These are phyloP conservation scores for Axinella damicornis DNA, from an alignment of 37 sponge, comb jelly and placozoan genomes.

Conservation along the genomic window DNA sequence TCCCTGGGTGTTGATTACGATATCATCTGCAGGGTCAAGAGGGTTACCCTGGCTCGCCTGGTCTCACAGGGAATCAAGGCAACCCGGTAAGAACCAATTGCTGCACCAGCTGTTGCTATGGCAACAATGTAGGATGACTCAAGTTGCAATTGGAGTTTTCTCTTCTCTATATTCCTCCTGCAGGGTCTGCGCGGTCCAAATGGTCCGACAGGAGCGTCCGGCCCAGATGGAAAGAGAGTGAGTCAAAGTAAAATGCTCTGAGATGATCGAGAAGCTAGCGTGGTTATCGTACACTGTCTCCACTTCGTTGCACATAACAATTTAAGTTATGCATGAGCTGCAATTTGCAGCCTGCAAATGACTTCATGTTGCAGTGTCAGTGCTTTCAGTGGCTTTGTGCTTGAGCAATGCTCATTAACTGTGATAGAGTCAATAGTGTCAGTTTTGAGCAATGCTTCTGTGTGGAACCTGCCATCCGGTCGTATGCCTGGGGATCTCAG, in stretches of 20 bases:
- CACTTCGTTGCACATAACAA: too few species aligned
- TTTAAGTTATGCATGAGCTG: too few species aligned
- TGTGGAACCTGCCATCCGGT: too few species aligned
- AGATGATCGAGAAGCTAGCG: not conserved
- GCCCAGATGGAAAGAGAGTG: slow-evolving; percentile 65
- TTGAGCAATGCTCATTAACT: too few species aligned
- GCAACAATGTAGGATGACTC: not conserved
- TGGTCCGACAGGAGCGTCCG: slow-evolving; percentile 56
- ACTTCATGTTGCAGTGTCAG: too few species aligned
- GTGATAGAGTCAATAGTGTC: too few species aligned
- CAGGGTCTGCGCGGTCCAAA: slow-evolving; percentile 62
- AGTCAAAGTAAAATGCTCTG: not conserved
- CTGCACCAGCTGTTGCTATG: not conserved
- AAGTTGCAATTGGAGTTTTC: too few species aligned
- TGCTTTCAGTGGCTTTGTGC: too few species aligned
- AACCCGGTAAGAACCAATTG: slow-evolving; percentile 32
- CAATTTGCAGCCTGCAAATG: too few species aligned
- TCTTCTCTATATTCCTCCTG: not conserved
- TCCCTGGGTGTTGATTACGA: not conserved
- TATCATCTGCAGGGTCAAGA: slow-evolving; percentile 34
- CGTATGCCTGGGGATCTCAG: too few species aligned
- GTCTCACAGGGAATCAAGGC: slow-evolving; percentile 58
- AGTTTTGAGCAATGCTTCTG: too few species aligned
- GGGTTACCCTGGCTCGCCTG: slow-evolving; percentile 56
- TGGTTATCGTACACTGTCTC: not conserved